Percentiles rank a stretch among this genome's conserved stretches.
Conservation (phyloP, 2,113 vertebrate genomes). For the Emydura subglobosa region DNA sequence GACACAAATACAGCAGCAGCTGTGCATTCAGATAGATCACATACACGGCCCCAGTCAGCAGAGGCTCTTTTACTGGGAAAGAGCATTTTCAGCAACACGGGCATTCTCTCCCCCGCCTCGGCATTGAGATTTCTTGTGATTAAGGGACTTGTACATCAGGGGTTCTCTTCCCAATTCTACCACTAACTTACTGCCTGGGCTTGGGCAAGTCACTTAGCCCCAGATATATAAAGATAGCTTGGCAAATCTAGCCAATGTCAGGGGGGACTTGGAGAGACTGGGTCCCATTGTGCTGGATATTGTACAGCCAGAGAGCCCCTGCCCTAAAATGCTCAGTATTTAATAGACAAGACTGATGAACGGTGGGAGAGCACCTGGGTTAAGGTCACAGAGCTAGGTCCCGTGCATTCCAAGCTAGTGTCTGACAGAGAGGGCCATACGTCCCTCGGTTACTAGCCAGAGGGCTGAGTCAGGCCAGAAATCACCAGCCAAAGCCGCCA, state of each 20-base stretch:
- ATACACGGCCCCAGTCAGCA: accelerated
- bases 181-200: accelerated
- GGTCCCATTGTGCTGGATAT: background rate
- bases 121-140: background rate
- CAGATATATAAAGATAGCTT: background rate
- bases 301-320: background rate
- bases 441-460: too few species aligned
- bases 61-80: accelerated
- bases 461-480: too few species aligned
- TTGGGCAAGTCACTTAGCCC: background rate
- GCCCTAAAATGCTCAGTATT: background rate
- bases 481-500: too few species aligned
- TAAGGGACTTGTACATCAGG: accelerated
- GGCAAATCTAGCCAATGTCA: too few species aligned
- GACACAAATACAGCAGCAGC: background rate
- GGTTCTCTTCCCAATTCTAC: background rate
- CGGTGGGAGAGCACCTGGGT: background rate
- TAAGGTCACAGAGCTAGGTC: background rate
- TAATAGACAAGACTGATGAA: background rate
- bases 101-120: background rate
- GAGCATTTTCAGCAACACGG: accelerated
- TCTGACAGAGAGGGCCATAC: background rate
- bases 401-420: background rate
- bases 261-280: background rate
- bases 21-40: background rate